Evolutionary conservation across 2,797 vertebrate genomes (phyloP).

Genomic region (Otus scops): DNA sequence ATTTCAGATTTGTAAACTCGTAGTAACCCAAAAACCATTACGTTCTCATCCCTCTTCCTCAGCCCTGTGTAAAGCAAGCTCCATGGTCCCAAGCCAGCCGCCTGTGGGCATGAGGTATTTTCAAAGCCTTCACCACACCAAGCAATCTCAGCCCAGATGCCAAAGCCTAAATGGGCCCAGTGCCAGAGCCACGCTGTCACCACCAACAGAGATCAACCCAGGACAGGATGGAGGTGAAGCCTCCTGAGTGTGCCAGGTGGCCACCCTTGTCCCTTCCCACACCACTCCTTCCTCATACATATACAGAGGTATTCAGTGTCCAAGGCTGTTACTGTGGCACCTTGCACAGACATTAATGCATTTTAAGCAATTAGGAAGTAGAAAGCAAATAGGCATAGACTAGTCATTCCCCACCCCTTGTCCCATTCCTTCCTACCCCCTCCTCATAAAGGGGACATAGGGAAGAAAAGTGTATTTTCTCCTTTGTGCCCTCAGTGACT

Average conservation of each 20-base stretch:
- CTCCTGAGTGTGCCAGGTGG: background rate
- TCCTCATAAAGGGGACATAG: background rate
- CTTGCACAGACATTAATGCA: background rate
- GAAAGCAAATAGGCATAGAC: background rate
- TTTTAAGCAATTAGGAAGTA: background rate
- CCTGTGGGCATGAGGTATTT: background rate
- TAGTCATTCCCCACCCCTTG: background rate
- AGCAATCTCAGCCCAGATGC: background rate
- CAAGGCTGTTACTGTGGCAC: background rate
- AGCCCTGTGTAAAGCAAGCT: background rate
- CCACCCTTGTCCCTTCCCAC: background rate
- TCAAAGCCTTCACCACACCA: background rate
- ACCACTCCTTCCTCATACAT: rapidly evolving
- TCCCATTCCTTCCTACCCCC: background rate
- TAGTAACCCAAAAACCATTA: background rate
- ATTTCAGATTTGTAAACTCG: background rate
- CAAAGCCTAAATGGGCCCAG: background rate
- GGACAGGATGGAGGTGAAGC: background rate
- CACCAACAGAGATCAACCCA: background rate
- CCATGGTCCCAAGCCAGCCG: rapidly evolving
- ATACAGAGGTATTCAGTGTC: background rate
- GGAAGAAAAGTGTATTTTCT: background rate
- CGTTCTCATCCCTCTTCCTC: background rate
- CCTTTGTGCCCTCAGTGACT: background rate
- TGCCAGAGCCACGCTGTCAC: background rate